Conservation (phyloP, 2,797 vertebrate genomes). For the Aldrovandia affinis region DNA sequence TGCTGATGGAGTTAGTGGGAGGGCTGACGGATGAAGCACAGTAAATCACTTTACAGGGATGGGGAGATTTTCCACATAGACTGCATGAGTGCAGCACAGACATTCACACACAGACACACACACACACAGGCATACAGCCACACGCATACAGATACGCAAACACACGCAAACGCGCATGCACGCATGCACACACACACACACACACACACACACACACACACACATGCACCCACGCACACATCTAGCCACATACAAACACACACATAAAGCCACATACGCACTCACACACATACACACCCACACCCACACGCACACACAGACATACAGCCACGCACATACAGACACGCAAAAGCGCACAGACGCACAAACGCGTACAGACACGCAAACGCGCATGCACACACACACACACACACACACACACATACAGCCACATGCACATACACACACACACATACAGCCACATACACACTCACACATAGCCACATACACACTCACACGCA, state of each 20-base stretch:
- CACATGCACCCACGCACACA: no score
- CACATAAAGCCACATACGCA: no score
- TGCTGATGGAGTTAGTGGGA: background rate
- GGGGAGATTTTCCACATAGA: background rate
- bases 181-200: no score
- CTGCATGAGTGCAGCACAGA: background rate
- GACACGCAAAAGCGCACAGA: background rate
- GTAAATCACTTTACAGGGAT: background rate
- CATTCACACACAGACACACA: background rate
- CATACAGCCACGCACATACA: background rate
- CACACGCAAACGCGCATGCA: no score
- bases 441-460: no score
- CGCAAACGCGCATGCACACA: background rate
- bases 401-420: background rate
- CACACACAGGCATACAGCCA: background rate
- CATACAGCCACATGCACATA: no score
- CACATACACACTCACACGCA: background rate
- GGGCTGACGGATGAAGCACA: no score
- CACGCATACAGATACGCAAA: no score
- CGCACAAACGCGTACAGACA: background rate
- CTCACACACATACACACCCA: no score
- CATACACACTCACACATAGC: background rate
- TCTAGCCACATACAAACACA: no score
- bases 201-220: background rate
- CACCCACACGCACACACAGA: background rate